These are phyloP conservation scores for Eutolmus rufibarbis DNA, from an alignment of 2,888 invertebrate species.

Conservation along the genomic window DNA sequence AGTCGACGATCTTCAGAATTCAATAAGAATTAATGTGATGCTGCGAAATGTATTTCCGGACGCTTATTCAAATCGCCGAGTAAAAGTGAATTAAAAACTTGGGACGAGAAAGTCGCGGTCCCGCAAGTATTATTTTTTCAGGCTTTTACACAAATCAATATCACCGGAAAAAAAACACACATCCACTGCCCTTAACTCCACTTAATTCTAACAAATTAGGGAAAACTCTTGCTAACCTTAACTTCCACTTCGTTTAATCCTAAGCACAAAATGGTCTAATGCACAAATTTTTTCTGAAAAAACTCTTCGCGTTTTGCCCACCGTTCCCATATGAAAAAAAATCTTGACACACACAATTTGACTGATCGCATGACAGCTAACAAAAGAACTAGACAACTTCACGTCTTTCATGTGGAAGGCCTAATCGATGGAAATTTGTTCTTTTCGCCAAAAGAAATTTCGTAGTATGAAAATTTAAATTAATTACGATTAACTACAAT, in stretches of 20 bases:
- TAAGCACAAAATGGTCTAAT: background rate
- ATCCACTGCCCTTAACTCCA: background rate
- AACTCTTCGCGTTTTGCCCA: background rate
- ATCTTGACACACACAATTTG: background rate
- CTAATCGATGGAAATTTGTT: background rate
- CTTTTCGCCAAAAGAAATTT: background rate
- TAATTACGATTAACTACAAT: background rate
- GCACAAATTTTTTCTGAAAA: background rate
- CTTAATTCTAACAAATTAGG: background rate
- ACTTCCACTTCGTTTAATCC: background rate
- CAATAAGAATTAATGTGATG: background rate
- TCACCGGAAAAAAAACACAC: background rate
- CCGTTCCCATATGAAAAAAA: background rate
- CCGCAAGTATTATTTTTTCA: background rate
- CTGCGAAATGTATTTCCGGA: background rate
- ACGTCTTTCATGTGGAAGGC: background rate
- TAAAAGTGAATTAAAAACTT: background rate
- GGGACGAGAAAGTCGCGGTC: slow-evolving; percentile 9
- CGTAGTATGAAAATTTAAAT: background rate
- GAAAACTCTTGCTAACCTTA: background rate
- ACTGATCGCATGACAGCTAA: background rate
- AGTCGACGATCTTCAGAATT: background rate
- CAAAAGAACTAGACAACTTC: background rate
- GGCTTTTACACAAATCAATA: slow-evolving; percentile 5
- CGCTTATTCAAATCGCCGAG: background rate